Percentiles rank a stretch among this genome's conserved stretches.
phyloP scores from a whole-genome alignment of 2,113 vertebrate species.

The Xiphias gladius region DNA sequence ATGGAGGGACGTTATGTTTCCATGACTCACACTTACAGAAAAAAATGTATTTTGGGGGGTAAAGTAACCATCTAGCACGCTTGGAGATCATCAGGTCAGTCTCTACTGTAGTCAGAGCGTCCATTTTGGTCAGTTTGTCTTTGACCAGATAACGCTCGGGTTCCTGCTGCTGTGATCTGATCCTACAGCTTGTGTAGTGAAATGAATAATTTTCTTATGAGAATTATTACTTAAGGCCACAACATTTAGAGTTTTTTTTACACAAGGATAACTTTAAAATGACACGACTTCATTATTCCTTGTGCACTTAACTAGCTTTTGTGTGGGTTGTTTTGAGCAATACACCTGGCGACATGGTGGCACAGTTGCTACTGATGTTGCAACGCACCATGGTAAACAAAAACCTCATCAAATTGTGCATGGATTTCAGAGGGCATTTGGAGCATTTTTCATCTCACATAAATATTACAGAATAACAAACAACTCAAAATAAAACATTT shows the following conservation, averaged over 20 bases:
- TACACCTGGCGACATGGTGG: no score
- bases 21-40: background rate
- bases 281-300: background rate
- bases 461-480: background rate
- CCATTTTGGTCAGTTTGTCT: slow-evolving; percentile 41
- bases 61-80: slow-evolving; percentile 3
- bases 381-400: background rate
- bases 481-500: background rate
- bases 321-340: background rate
- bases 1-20: background rate
- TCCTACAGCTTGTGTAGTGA: background rate
- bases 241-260: background rate
- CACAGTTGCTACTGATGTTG: background rate
- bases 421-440: background rate
- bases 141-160: slow-evolving; percentile 14
- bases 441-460: background rate
- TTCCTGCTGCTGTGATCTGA: background rate
- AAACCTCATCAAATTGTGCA: background rate
- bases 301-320: background rate
- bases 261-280: background rate
- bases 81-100: slow-evolving; percentile 3
- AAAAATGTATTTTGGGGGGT: background rate
- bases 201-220: slow-evolving; percentile 8
- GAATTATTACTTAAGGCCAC: background rate
- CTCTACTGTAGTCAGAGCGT: background rate